A percentile compares a stretch with the other conserved stretches of the same genome.
These are phyloP conservation scores for Triplophysa bombifrons DNA, from an alignment of 2,797 vertebrate genomes.

Conservation along the genomic window DNA sequence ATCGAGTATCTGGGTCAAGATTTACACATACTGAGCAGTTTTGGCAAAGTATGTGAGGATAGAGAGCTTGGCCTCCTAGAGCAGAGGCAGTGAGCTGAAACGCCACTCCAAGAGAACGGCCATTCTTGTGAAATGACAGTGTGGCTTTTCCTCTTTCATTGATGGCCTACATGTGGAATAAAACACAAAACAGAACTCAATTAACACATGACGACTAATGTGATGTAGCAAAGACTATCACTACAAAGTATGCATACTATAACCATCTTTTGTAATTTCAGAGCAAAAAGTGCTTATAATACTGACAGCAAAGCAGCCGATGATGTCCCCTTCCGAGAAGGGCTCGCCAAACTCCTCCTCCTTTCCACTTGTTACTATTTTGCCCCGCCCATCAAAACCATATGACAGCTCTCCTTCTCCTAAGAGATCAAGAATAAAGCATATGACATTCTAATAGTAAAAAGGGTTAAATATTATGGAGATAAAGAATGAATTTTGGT, in stretches of 20 bases:
- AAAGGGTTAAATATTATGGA: background rate
- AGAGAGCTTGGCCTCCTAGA: conserved; percentile 72
- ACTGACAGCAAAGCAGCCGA: conserved; percentile 90
- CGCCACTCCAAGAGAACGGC: conserved; percentile 77
- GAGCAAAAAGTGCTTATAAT: background rate
- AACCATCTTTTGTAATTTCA: background rate
- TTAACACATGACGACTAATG: background rate
- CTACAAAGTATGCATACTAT: background rate
- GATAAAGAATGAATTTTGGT: no score
- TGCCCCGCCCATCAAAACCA: conserved; percentile 82
- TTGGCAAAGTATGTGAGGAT: conserved; percentile 87
- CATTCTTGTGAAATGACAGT: conserved; percentile 87
- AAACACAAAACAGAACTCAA: background rate
- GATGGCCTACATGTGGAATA: conserved; percentile 72
- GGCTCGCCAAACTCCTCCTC: conserved; percentile 84
- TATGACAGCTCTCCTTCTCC: conserved; percentile 87
- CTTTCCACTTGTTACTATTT: conserved; percentile 78
- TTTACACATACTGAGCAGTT: conserved; percentile 81
- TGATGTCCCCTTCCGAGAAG: conserved; percentile 84
- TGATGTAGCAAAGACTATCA: background rate
- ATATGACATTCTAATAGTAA: background rate
- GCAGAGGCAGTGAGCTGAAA: conserved; percentile 72
- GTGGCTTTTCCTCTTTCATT: conserved; percentile 72
- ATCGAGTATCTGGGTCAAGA: conserved; percentile 79
- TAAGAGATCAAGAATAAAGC: conserved; percentile 53